These are phyloP conservation scores for Teleopsis dalmanni DNA, from an alignment of 1,140 invertebrate genomes.

Conservation along the genomic window DNA sequence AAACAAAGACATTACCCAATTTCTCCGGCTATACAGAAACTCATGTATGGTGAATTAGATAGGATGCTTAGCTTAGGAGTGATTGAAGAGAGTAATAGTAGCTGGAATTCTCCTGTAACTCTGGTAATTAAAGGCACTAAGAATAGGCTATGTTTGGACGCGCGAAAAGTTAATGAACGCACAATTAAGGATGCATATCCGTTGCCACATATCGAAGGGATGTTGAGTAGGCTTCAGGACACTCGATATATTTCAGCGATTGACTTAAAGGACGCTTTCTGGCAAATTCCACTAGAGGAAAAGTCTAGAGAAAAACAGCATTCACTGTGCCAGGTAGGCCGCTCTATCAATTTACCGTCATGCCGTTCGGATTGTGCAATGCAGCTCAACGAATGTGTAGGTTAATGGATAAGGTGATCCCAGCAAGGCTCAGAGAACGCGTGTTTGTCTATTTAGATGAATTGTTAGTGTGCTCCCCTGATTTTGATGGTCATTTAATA, in stretches of 20 bases:
- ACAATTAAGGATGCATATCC: slow-evolving; percentile 27
- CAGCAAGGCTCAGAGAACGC: slow-evolving; percentile 20
- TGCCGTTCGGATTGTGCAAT: slow-evolving; percentile 21
- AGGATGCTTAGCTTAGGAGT: no score
- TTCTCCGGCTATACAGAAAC: no score
- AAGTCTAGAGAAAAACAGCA: slow-evolving; percentile 30
- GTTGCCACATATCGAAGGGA: no score
- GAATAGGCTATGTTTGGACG: slow-evolving; percentile 26
- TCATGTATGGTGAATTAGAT: no score
- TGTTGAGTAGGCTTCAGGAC: no score
- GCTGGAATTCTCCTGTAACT: background rate
- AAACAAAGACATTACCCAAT: no score
- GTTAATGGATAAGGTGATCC: no score
- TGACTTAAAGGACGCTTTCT: no score
- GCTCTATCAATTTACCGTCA: no score
- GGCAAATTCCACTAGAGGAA: slow-evolving; percentile 8
- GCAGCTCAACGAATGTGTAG: slow-evolving; percentile 5
- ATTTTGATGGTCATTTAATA: slow-evolving; percentile 3
- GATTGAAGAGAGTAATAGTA: slow-evolving; percentile 2
- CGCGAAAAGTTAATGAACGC: slow-evolving; percentile 21
- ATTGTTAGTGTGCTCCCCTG: background rate
- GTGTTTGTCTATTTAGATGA: slow-evolving; percentile 14
- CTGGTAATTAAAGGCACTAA: no score
- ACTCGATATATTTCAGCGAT: no score
- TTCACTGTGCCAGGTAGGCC: slow-evolving; percentile 41